Evolutionary conservation across 2,113 vertebrate genomes (phyloP).

Genomic region (Alethe castanea): DNA sequence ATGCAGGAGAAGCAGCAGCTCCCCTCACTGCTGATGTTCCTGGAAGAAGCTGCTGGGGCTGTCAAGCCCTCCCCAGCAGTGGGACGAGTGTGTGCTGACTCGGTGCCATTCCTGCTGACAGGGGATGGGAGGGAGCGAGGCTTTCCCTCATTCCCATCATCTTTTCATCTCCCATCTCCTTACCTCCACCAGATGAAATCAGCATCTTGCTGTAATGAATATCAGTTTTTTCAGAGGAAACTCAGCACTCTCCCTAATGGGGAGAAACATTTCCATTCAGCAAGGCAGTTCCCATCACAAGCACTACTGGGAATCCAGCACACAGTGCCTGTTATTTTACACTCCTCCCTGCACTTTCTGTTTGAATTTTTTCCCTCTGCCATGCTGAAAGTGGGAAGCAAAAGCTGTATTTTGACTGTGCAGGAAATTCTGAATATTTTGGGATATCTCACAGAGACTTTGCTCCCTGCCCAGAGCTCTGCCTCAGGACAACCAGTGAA

Average conservation of each 20-base stretch:
- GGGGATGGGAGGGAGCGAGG: rapidly evolving
- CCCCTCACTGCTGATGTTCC: not conserved
- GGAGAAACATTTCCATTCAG: not conserved
- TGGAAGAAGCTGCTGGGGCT: not conserved
- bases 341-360: not conserved
- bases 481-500: not conserved
- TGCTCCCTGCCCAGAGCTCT: not conserved
- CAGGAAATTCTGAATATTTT: not conserved
- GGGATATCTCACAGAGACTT: not conserved
- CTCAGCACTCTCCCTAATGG: not conserved
- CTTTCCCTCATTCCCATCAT: not conserved
- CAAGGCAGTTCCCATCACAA: not conserved
- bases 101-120: not conserved
- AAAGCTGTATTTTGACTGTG: not conserved
- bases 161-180: not conserved
- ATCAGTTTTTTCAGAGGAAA: not conserved
- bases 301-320: not conserved
- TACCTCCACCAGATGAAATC: not conserved
- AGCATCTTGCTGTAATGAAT: not conserved
- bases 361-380: not conserved
- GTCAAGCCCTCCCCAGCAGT: not conserved
- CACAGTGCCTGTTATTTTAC: not conserved
- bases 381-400: not conserved
- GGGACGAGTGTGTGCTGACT: not conserved
- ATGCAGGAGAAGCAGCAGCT: not conserved